A percentile compares a stretch with the other conserved stretches of the same genome.
These are phyloP conservation scores for Oreochromis niloticus DNA, from an alignment of 2,113 vertebrate genomes.

Conservation along the genomic window DNA sequence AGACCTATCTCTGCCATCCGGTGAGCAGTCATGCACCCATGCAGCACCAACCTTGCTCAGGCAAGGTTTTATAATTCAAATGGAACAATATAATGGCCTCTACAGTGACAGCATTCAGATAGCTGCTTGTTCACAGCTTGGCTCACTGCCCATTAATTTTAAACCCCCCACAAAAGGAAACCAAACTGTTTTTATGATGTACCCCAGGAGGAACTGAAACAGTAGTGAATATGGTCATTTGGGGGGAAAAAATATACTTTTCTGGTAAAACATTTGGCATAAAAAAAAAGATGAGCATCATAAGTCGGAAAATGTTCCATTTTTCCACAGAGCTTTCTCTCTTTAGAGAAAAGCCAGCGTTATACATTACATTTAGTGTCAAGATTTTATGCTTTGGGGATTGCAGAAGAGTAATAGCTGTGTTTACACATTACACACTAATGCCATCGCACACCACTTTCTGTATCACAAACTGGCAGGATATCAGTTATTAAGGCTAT, in stretches of 20 bases:
- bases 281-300: neutral
- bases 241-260: neutral
- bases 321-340: neutral
- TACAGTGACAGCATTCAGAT: slow-evolving; percentile 29
- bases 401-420: neutral
- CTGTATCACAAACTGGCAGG: neutral
- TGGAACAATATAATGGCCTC: slow-evolving; percentile 52
- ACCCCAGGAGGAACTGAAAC: neutral
- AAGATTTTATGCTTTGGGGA: neutral
- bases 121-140: slow-evolving; percentile 32
- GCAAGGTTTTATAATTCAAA: slow-evolving; percentile 44
- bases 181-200: neutral
- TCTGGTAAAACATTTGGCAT: neutral
- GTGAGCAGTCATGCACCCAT: slow-evolving; percentile 41
- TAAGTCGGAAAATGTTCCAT: neutral
- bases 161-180: neutral
- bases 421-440: neutral
- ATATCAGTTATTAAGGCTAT: slow-evolving; percentile 33
- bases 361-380: neutral
- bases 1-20: slow-evolving; percentile 19
- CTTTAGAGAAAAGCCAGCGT: neutral
- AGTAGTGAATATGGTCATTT: neutral
- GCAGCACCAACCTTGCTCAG: slow-evolving; percentile 47
- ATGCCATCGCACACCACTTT: neutral
- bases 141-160: slow-evolving; percentile 13